Base-by-base conservation (phyloP, 2,888 invertebrate species). In the Drosophila prolongata region DNA sequence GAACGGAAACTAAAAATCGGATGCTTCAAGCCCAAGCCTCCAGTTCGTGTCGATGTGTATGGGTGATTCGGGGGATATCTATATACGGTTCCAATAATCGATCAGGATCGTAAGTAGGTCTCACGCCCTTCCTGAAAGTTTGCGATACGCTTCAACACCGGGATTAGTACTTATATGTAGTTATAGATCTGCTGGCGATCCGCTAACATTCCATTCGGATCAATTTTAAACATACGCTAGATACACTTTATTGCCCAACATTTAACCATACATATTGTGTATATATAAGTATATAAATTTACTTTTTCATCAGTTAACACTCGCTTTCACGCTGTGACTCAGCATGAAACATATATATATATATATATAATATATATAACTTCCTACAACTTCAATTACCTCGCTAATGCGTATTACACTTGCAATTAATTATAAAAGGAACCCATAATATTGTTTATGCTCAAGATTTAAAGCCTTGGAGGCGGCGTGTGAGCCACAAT, bases 221-320 rank as follows among this genome's bases (percentile, higher is more conserved):
- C 62, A 44, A 56, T 58, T 62, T 85, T 58, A 60, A 79, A 77
- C 65, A 74, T 67, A 74, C 71, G 60, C 75, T 77, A 80, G 79
- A 75, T 87, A 87, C 72, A 76, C 72, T 67, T 83, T 87, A 84
- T 80, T 87, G 87, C 79, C 86, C 78, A 89, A 84, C 84, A 87
- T 84, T 88, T 75, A 71, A 71, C 78, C 61, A 70, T 88, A 79
- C 70, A 86, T 68, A 74, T 65, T 66, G 57, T 72, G 54, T 67
- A 61, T 70, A 55, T 46, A 56, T 67, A 60, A 52, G 59, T 68
- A 49, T 73, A 55, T 71, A 74, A 62, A 70, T 62, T 62, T 65
- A 53, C 37, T 52, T 71, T 71, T 54, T 40, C 66, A 56, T 72
- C 49, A 53, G 73, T 74, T 74, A 75, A 73, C 73, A 74, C 67